These are phyloP conservation scores for Platysteira castanea DNA, from an alignment of 2,113 vertebrate species.

Conservation along the genomic window DNA sequence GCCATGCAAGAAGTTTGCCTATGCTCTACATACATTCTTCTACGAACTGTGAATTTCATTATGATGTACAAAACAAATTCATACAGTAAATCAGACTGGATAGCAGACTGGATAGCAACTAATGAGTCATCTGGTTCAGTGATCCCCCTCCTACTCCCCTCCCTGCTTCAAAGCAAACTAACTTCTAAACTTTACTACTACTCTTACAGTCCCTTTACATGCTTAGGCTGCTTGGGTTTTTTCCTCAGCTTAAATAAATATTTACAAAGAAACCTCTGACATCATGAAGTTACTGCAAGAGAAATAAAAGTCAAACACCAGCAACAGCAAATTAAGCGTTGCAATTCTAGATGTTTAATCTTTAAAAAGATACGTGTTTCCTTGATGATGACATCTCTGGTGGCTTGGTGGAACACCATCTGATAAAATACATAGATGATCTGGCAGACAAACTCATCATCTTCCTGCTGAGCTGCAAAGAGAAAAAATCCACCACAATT, in stretches of 20 bases:
- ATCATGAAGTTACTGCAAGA: not conserved
- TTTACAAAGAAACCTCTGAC: not conserved
- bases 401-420: slow-evolving; percentile 99
- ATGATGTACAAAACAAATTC: not conserved
- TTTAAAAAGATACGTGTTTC: slow-evolving; percentile 91
- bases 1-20: not conserved
- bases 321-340: not conserved
- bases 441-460: slow-evolving; percentile 98
- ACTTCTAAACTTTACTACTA: not conserved
- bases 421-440: slow-evolving; percentile 99
- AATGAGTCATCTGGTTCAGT: not conserved
- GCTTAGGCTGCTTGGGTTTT: not conserved
- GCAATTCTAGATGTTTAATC: not conserved
- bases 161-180: not conserved
- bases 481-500: not conserved
- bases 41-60: not conserved
- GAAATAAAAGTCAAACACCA: not conserved
- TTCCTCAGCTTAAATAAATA: not conserved
- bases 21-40: not conserved
- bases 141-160: not conserved
- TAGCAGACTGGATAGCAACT: not conserved
- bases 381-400: slow-evolving; percentile 96
- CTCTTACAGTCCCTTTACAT: not conserved
- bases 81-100: not conserved
- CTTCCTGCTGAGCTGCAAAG: slow-evolving; percentile 88